Conservation (phyloP, 1,140 invertebrate genomes). For the Acromyrmex charruanus region DNA sequence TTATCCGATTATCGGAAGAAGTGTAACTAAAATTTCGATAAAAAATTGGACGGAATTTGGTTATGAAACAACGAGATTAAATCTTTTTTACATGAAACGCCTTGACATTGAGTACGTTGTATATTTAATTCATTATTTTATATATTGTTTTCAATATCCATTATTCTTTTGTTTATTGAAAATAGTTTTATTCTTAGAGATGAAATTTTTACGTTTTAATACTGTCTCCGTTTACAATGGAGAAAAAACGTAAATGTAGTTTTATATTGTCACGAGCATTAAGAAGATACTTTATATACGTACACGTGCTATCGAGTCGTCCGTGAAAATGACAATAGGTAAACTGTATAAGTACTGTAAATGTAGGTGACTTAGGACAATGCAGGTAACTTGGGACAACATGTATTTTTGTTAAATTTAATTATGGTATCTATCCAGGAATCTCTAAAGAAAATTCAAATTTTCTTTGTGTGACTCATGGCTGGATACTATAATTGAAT, state of each 20-base stretch:
- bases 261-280: neutral
- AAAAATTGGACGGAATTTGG: neutral
- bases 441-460: too few relatives aligned
- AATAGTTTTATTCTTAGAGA: neutral
- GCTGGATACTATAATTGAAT: too few relatives aligned
- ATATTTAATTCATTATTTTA: slow-evolving; percentile 1
- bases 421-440: too few relatives aligned
- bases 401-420: too few relatives aligned
- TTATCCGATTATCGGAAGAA: too few relatives aligned
- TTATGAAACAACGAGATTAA: neutral
- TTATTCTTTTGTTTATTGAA: neutral
- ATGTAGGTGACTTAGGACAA: too few relatives aligned
- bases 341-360: slow-evolving; percentile 28
- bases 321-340: neutral
- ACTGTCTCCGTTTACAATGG: neutral
- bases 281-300: neutral
- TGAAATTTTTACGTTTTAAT: neutral
- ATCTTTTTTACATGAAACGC: neutral
- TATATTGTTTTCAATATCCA: neutral
- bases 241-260: slow-evolving; percentile 12
- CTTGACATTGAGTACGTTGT: neutral
- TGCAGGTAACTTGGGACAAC: too few relatives aligned
- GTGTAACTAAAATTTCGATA: neutral
- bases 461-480: too few relatives aligned
- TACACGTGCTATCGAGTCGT: neutral